Evolutionary conservation across 2,797 vertebrate species (phyloP), one percentile per base, ranked within the genome.

Genomic region (Pitangus sulphuratus): DNA sequence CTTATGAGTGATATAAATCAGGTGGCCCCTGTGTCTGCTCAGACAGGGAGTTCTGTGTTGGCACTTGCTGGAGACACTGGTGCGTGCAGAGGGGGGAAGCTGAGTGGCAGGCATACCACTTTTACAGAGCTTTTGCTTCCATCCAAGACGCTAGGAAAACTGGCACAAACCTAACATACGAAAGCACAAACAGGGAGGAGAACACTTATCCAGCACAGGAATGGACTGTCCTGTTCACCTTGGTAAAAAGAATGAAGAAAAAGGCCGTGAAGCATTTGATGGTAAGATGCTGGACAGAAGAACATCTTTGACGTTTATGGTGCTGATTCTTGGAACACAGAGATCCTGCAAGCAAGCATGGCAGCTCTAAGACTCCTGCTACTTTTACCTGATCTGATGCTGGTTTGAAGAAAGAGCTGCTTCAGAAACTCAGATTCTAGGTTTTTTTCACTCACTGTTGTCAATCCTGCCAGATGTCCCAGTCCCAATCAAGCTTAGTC

Each of bases 181-280:
- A 87, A 96, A 91, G 91, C 93, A 91, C 95, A 96, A 93, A 81
- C 9, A 94, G 70, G 76, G 80, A 94, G 58, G 77, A 91, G 87
- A 93, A 78, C 42, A 24, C 50, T 91, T 80, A 77, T 3, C 77
- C 92, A 91, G 81, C 89, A 17, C 42, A 60, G 74, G 61, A 88
- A 51, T 78, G 60, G 62, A 58, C 53, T 72, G 76, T 85, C 86
- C 48, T 78, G 8, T 77, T 68, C 66, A 61, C 19, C n/a, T 80
- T 42, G 33, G 16, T 82, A 5, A 65, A 78, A 75, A 71, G 37
- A 56, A 53, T 20, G 56, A 83, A 84, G 60, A 78, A 78, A 71
- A 89, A 58, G 64, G 48, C n/a, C 72, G 40, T 84, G 89, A 62
- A 91, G 57, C 35, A 25, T 64, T 66, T 84, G 58, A 39, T 90